Percentiles rank a stretch among this genome's conserved stretches.
Evolutionary conservation across 2,888 invertebrate species (phyloP).

Genomic region (Balanococcus diminutus): DNA sequence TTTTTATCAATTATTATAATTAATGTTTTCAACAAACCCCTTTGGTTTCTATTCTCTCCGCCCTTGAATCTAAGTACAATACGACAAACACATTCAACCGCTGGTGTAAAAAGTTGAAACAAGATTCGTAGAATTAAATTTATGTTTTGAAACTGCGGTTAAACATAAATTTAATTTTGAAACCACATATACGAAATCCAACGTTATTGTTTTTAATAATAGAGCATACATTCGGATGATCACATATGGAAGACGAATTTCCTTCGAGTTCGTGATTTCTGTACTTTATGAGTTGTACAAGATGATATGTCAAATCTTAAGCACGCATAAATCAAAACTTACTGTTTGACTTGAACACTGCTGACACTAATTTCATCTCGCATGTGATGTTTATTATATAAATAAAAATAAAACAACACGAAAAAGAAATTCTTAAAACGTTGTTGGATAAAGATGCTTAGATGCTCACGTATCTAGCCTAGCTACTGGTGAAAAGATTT

Average conservation of each 20-base stretch:
- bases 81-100: background rate
- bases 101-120: background rate
- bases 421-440: background rate
- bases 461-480: too few relatives aligned
- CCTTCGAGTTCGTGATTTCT: constrained; percentile 11
- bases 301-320: constrained; percentile 11
- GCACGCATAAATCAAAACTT: constrained; percentile 14
- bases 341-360: background rate
- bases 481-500: background rate
- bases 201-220: constrained; percentile 22
- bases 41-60: too few relatives aligned
- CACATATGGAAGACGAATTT: constrained; percentile 24
- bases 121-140: background rate
- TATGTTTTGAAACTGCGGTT: background rate
- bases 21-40: too few relatives aligned
- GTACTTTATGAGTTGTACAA: constrained; percentile 13
- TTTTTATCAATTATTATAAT: too few relatives aligned
- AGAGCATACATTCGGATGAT: background rate
- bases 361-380: constrained; percentile 12
- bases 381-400: background rate
- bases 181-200: background rate
- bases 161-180: background rate
- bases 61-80: too few relatives aligned
- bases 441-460: too few relatives aligned
- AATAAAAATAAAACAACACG: background rate